Base-by-base conservation (phyloP, 2,113 vertebrate genomes). In the Phycodurus eques region DNA sequence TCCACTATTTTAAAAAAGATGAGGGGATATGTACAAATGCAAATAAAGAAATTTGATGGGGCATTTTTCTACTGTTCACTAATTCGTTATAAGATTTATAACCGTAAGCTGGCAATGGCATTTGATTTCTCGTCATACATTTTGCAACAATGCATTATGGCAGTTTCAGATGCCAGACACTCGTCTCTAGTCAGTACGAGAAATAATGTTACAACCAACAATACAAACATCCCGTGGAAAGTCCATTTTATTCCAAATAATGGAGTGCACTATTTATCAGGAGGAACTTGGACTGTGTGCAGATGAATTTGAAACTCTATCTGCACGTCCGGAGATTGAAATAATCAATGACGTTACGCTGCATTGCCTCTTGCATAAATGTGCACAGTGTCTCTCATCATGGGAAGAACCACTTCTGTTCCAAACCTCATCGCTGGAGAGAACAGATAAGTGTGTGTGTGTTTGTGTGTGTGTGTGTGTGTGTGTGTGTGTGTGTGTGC, bases 341-440 rank as follows among this genome's bases (percentile, higher is more conserved):
- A 65, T 65, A 65, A 44, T 65, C 62, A 65, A 44, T 65, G 62
- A 14, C 44, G 62, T 65, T 65, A 65, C 62, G 20, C 39, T 14
- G 62, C 42, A 43, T 20, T 65, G 42, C 62, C 62, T 65, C 42
- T 22, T 65, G 62, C 42, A 65, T 65, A 65, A 65, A 65, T 22
- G 61, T 42, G 19, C 60, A 20, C 35, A 20, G 60, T 62, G 39
- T 44, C 10, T 65, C 62, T 65, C 42, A 65, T 65, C 42, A 44
- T 65, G 42, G 42, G 62, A 65, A 65, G 20, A 22, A 44, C 39
- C 62, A 44, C 5, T 65, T n/a, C 22, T 22, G n/a, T 65, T 65
- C 62, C 62, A 44, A 43, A 19, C 62, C 62, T 64, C 39, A 13
- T 64, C 43, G 35, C 9, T 6, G 10, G 61, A 64, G 11, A 8